Evolutionary conservation across 1,140 invertebrate species (phyloP).

Genomic region (Sipha flava): DNA sequence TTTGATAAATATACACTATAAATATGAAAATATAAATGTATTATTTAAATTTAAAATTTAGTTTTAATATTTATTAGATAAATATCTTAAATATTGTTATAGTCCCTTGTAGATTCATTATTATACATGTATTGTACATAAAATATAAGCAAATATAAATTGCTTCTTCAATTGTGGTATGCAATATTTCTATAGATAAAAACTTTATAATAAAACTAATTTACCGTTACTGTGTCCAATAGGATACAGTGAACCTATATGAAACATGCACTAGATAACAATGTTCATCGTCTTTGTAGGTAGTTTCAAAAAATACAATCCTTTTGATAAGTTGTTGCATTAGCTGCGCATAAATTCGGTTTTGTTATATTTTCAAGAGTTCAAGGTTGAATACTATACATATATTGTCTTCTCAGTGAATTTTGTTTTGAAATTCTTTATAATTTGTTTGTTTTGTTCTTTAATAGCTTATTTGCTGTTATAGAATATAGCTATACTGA

Average conservation of each 20-base stretch:
- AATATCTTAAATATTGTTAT: neutral
- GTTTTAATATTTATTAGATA: too few relatives aligned
- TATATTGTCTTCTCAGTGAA: conserved; percentile 17
- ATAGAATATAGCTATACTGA: neutral
- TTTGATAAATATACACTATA: too few relatives aligned
- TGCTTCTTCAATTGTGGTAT: neutral
- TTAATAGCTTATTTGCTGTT: neutral
- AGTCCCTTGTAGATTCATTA: neutral
- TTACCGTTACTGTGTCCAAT: conserved; percentile 31
- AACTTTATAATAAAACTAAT: conserved; percentile 26
- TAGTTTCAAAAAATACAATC: conserved; percentile 7
- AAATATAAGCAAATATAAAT: neutral
- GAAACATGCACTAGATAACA: neutral
- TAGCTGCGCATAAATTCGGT: conserved; percentile 28
- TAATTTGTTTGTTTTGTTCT: neutral
- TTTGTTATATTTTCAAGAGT: conserved; percentile 16
- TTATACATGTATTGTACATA: neutral
- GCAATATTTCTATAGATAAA: neutral
- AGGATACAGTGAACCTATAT: conserved; percentile 17
- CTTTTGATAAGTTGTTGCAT: conserved; percentile 22
- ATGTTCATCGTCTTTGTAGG: conserved; percentile 17
- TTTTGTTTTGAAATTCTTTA: neutral
- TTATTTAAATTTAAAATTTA: too few relatives aligned
- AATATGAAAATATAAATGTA: too few relatives aligned
- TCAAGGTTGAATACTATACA: conserved; percentile 13